Evolutionary conservation across 2,888 invertebrate species (phyloP).

Genomic region (Xylota segnis): DNA sequence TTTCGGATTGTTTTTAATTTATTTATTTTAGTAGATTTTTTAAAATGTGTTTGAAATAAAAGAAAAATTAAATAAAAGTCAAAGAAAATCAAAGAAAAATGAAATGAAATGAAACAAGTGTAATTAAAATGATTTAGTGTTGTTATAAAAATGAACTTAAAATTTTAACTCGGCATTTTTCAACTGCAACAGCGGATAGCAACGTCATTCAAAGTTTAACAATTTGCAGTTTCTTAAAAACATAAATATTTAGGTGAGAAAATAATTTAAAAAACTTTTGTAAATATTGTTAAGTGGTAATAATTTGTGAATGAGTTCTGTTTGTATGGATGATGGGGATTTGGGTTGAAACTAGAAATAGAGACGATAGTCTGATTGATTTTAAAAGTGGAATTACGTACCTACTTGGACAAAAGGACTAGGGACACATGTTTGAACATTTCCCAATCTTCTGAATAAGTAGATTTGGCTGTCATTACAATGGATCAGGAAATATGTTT

Average conservation of each 20-base stretch:
- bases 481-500: too few species aligned
- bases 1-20: too few species aligned
- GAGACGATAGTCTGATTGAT: too few species aligned
- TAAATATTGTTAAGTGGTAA: not conserved
- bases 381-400: too few species aligned
- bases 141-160: constrained; percentile 5
- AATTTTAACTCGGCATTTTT: constrained; percentile 14
- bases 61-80: not conserved
- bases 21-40: not conserved
- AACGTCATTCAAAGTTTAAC: constrained; percentile 5
- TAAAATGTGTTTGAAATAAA: not conserved
- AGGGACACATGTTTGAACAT: too few species aligned
- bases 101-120: not conserved
- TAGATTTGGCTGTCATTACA: too few species aligned
- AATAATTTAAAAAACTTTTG: not conserved
- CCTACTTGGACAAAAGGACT: too few species aligned
- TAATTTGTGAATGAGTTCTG: not conserved
- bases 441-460: too few species aligned
- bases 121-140: constrained; percentile 11
- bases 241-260: constrained; percentile 27
- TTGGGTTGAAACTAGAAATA: too few species aligned
- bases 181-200: constrained; percentile 20
- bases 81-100: not conserved
- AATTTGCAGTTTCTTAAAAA: constrained; percentile 7
- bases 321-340: too few species aligned